Conservation (phyloP, 2,113 vertebrate genomes). For the Catharus bicknelli region DNA sequence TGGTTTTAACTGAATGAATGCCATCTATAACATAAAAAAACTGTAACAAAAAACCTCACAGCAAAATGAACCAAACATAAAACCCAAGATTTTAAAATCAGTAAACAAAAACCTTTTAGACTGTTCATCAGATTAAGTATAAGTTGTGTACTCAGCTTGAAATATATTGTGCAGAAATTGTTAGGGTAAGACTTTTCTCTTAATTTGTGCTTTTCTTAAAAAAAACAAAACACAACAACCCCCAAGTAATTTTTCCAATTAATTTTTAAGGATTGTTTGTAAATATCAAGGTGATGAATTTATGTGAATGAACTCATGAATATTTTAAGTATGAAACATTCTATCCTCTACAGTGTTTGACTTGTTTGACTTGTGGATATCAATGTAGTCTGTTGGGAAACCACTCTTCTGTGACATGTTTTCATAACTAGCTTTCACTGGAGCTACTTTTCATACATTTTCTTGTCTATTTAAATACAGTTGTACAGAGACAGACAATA, state of each 20-base stretch:
- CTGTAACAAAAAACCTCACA: fast-evolving
- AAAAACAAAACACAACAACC: background rate
- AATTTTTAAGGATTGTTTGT: slow-evolving; percentile 3
- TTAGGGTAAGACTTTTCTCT: background rate
- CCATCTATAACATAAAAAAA: background rate
- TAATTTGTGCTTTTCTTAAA: background rate
- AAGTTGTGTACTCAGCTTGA: background rate
- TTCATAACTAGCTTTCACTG: slow-evolving; percentile 13
- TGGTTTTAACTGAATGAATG: background rate
- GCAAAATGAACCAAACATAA: background rate
- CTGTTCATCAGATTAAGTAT: background rate
- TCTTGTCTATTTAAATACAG: background rate
- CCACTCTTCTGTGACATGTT: slow-evolving; percentile 30
- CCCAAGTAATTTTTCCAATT: background rate
- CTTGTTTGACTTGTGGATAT: slow-evolving; percentile 40
- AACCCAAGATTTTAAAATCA: background rate
- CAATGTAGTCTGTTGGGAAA: background rate
- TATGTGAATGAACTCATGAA: slow-evolving; percentile 30
- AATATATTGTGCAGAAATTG: background rate
- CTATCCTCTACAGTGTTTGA: slow-evolving; percentile 6
- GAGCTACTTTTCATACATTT: background rate
- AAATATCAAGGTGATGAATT: background rate
- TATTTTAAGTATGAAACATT: background rate
- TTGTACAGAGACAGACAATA: background rate
- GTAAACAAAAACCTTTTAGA: background rate